Conservation (phyloP, 2,888 invertebrate species). For the Trichogramma dendrolimi region DNA sequence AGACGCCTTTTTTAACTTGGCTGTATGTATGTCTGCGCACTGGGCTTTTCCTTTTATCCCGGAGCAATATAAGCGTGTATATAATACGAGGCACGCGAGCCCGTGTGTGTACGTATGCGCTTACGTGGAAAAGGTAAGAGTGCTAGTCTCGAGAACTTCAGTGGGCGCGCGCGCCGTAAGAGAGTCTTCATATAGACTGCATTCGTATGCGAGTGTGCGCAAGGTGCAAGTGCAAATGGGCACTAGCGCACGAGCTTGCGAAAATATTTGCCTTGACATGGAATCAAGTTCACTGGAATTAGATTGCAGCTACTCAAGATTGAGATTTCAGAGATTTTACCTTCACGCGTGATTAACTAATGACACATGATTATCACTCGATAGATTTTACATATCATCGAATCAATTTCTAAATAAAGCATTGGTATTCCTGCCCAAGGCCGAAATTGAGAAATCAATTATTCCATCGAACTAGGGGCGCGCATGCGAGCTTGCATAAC, state of each 20-base stretch:
- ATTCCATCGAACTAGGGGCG: slow-evolving; percentile 1
- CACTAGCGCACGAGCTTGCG: slow-evolving; percentile 4
- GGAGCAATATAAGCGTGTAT: slow-evolving; percentile 3
- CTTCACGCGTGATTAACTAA: no score
- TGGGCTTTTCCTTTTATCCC: slow-evolving; percentile 2
- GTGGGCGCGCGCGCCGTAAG: slow-evolving; percentile 3
- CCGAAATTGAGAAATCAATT: no score
- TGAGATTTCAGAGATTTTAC: no score
- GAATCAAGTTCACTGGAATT: no score
- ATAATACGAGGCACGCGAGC: not conserved
- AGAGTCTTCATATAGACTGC: not conserved
- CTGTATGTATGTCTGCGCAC: slow-evolving; percentile 4
- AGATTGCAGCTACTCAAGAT: no score
- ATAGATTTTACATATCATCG: no score
- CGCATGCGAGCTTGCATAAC: slow-evolving; percentile 3
- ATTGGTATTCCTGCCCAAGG: no score
- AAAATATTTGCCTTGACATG: slow-evolving; percentile 17
- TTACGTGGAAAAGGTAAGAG: not conserved
- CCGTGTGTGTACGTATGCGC: not conserved
- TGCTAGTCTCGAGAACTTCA: slow-evolving; percentile 18
- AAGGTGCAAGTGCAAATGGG: not conserved
- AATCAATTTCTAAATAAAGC: no score
- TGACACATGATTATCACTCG: no score
- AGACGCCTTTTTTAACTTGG: slow-evolving; percentile 29
- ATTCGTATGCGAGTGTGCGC: no score